Evolutionary conservation across 1,140 invertebrate genomes (phyloP).

Genomic region (Carposina sasakii): DNA sequence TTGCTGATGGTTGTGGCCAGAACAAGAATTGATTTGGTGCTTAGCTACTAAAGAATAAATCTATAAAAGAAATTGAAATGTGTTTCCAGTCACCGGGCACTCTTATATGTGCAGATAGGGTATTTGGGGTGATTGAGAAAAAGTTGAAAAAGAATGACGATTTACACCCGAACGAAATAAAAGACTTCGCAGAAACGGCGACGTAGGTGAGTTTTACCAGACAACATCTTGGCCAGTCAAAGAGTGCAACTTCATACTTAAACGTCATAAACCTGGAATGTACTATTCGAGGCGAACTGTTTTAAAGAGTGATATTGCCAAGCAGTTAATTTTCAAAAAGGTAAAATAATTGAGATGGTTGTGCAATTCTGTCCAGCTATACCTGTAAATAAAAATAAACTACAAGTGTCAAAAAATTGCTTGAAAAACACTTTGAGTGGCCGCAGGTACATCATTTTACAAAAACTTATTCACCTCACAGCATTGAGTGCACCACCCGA

Average conservation of each 20-base stretch:
- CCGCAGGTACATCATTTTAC: too few species aligned
- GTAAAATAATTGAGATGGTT: constrained; percentile 17
- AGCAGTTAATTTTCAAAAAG: constrained; percentile 16
- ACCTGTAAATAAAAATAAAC: constrained; percentile 15
- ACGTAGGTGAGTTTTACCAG: constrained; percentile 5
- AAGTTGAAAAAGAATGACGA: constrained; percentile 19
- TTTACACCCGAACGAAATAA: constrained; percentile 19
- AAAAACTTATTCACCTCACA: too few species aligned
- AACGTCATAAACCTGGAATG: constrained; percentile 15
- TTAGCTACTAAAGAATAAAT: constrained; percentile 16
- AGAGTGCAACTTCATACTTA: constrained; percentile 18
- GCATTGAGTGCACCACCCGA: too few species aligned
- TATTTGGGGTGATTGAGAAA: constrained; percentile 19
- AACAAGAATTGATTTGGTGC: constrained; percentile 28
- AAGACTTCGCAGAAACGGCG: constrained; percentile 8
- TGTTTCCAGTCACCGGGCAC: constrained; percentile 29
- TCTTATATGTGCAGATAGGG: constrained; percentile 25
- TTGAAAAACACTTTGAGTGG: constrained; percentile 16
- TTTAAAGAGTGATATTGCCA: constrained; percentile 18
- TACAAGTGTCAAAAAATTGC: constrained; percentile 19
- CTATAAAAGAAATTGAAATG: constrained; percentile 19
- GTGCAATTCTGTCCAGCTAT: constrained; percentile 11
- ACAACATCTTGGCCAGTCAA: constrained; percentile 11
- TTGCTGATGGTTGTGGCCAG: constrained; percentile 35
- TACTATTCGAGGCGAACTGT: constrained; percentile 14